Evolutionary conservation across 2,888 invertebrate genomes (phyloP).

Genomic region (Aethes cnicana): DNA sequence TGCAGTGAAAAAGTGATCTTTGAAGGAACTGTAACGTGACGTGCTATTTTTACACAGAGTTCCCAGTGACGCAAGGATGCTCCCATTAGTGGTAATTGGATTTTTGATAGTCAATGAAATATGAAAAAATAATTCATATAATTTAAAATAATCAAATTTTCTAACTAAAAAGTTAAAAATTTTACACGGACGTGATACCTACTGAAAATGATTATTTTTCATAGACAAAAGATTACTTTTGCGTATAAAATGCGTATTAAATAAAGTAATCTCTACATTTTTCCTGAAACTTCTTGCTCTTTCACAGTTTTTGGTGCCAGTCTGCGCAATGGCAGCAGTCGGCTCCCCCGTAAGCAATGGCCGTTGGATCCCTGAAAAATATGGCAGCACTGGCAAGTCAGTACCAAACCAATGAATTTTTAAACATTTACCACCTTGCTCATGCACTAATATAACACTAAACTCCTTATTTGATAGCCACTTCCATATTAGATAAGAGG

Average conservation of each 20-base stretch:
- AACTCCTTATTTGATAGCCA: constrained; percentile 11
- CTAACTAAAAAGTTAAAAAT: too few species aligned
- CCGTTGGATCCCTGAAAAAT: constrained; percentile 67
- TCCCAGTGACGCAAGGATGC: constrained; percentile 64
- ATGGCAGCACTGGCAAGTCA: constrained; percentile 70
- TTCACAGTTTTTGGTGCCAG: constrained; percentile 59
- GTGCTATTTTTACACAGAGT: constrained; percentile 37
- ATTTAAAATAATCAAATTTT: not conserved
- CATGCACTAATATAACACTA: not conserved
- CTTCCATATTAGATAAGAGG: too few species aligned
- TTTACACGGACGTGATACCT: too few species aligned
- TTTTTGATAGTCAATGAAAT: constrained; percentile 25
- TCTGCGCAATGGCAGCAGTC: constrained; percentile 58
- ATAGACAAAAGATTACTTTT: too few species aligned
- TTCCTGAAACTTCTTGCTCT: constrained; percentile 34
- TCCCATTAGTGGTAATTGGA: constrained; percentile 55
- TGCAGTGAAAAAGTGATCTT: constrained; percentile 58
- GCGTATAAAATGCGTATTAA: too few species aligned
- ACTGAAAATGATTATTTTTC: too few species aligned
- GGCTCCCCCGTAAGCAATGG: constrained; percentile 62
- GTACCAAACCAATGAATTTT: constrained; percentile 44
- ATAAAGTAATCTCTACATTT: not conserved
- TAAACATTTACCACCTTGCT: constrained; percentile 17
- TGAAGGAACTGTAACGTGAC: constrained; percentile 50
- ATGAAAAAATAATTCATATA: not conserved